Evolutionary conservation across 2,113 vertebrate species (phyloP), one percentile per base, ranked within the genome.

Genomic region (Vulpes lagopus): DNA sequence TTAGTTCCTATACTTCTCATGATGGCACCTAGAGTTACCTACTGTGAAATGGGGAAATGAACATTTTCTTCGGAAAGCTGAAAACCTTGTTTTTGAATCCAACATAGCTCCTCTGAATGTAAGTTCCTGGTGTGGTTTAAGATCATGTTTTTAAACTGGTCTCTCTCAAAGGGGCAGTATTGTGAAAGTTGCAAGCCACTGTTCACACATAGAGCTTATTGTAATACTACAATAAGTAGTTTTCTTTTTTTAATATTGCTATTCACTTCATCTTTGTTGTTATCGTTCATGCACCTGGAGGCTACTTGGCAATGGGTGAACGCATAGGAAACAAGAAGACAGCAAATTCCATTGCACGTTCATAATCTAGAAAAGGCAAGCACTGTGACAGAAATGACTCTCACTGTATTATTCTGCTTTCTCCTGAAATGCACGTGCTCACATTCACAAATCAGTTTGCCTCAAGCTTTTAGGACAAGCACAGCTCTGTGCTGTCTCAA

Each of bases 371-470:
- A 62, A 73, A 98, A 95, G 82, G 81, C 88, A 93, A 86, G 74
- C 85, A 10, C 60, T 93, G 71, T 84, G 87, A 97, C 49, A 96
- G 60, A 92, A 96, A 97, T 96, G 94, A 94, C 95, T 98, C 95
- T 95, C 80, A 93, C 65, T 81, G 22, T 64, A 19, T 94, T 94
- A 86, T 88, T 96, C 74, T 90, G 85, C 91, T 96, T 96, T 96
- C 53, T 67, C 65, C 67, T 94, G 96, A 97, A 98, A 97, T 53
- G 4, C 38, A 64, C 53, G 25, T 3, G 27, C 35, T 98, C 89
- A 91, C 23, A 74, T 98, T 98, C 94, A 89, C 90, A 97, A 90
- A 96, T 79, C 82, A 89, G 74, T 96, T 98, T 98, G 93, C 69
- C 76, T 96, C 83, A 20, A 79, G 91, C 85, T 97, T 85, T 96